These are phyloP conservation scores for Daubentonia madagascariensis DNA, from an alignment of 2,113 vertebrate species.

Conservation along the genomic window DNA sequence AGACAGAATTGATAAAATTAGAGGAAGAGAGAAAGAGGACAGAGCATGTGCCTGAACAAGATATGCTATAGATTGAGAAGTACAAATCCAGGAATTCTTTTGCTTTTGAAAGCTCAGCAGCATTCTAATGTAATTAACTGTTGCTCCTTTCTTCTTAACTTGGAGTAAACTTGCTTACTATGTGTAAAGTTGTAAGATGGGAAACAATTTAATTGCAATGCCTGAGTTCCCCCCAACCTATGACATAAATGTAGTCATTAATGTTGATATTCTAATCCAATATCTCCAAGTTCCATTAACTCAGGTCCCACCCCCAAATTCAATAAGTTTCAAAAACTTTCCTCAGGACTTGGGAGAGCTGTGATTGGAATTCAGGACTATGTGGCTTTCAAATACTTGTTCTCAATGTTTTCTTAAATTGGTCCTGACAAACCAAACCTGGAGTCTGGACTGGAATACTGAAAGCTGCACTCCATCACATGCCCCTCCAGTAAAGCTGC, in stretches of 20 bases:
- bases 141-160: not conserved
- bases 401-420: not conserved
- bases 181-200: not conserved
- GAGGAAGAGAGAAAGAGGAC: not conserved
- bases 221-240: not conserved
- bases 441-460: not conserved
- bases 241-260: not conserved
- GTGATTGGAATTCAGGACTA: not conserved
- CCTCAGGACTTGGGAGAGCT: not conserved
- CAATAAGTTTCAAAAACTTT: not conserved
- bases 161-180: conserved; percentile 17
- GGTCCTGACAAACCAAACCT: not conserved
- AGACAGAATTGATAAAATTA: not conserved
- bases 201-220: not conserved
- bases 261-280: not conserved
- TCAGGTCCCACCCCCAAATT: not conserved
- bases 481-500: not conserved
- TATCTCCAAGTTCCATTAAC: not conserved
- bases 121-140: not conserved
- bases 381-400: not conserved
- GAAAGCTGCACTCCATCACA: not conserved
- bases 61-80: not conserved
- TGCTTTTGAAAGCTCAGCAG: conserved; percentile 32
- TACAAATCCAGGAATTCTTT: not conserved
- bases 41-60: not conserved